These are phyloP conservation scores for Proales similis DNA, from an alignment of 1,140 invertebrate genomes.

Conservation along the genomic window DNA sequence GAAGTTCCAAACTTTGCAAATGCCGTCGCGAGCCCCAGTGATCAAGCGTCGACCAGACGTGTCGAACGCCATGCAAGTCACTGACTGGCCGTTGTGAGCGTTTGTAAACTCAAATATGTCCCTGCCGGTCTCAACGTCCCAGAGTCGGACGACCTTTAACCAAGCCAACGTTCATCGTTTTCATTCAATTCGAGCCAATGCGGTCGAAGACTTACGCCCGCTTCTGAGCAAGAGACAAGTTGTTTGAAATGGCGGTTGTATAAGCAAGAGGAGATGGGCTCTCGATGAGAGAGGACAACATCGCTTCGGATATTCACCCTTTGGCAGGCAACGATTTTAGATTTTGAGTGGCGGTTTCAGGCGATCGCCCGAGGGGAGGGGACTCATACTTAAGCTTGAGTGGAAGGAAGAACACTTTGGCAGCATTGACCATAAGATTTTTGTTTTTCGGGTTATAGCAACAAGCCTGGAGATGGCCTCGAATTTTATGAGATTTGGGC, in stretches of 20 bases:
- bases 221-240: constrained; percentile 50
- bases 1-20: constrained; percentile 52
- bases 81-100: constrained; percentile 48
- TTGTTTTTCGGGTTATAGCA: constrained; percentile 48
- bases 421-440: constrained; percentile 49
- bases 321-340: constrained; percentile 38
- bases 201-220: constrained; percentile 46
- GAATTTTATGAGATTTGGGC: constrained; percentile 52
- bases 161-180: not conserved
- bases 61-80: constrained; percentile 53
- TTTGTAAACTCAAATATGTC: constrained; percentile 51
- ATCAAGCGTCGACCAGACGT: constrained; percentile 49
- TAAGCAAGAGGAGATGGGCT: constrained; percentile 48
- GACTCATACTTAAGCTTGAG: constrained; percentile 44
- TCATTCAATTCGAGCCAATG: not conserved
- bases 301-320: constrained; percentile 48
- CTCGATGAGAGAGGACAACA: constrained; percentile 50
- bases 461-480: constrained; percentile 50
- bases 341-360: not conserved
- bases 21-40: constrained; percentile 52
- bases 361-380: not conserved
- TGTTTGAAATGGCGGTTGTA: constrained; percentile 52
- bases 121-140: constrained; percentile 52
- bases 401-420: constrained; percentile 48
- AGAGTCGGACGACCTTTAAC: constrained; percentile 40